Evolutionary conservation across 1,140 invertebrate species (phyloP).

Genomic region (Portunus trituberculatus): DNA sequence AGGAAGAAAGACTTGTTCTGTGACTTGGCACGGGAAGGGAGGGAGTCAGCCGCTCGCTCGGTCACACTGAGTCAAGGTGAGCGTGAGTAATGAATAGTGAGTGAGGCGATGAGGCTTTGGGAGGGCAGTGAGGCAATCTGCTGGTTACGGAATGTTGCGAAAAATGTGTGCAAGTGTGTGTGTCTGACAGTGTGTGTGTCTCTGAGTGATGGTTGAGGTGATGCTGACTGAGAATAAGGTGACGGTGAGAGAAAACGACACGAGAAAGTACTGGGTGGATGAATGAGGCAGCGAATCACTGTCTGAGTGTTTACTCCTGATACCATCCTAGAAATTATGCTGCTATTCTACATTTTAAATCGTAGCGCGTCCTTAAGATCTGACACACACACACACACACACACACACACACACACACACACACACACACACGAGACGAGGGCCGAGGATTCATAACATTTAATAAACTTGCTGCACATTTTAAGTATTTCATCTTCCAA

Average conservation of each 20-base stretch:
- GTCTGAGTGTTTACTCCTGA: neutral
- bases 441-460: too few species aligned
- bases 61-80: neutral
- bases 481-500: too few species aligned
- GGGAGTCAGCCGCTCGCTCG: neutral
- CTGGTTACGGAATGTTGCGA: neutral
- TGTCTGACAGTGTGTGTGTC: neutral
- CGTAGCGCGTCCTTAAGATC: too few species aligned
- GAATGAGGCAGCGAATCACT: neutral
- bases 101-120: neutral
- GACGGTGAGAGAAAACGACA: neutral
- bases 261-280: too few species aligned
- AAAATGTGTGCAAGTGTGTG: neutral
- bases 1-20: neutral
- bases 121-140: neutral
- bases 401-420: conserved; percentile 43
- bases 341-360: too few species aligned
- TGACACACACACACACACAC: conserved; percentile 16
- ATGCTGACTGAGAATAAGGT: neutral
- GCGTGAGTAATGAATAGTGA: neutral
- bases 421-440: too few species aligned
- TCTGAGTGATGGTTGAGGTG: neutral
- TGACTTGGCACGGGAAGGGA: neutral
- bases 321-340: too few species aligned
- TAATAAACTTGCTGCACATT: too few species aligned